These are phyloP conservation scores for Caretta caretta DNA, from an alignment of 2,113 vertebrate species.

Conservation along the genomic window DNA sequence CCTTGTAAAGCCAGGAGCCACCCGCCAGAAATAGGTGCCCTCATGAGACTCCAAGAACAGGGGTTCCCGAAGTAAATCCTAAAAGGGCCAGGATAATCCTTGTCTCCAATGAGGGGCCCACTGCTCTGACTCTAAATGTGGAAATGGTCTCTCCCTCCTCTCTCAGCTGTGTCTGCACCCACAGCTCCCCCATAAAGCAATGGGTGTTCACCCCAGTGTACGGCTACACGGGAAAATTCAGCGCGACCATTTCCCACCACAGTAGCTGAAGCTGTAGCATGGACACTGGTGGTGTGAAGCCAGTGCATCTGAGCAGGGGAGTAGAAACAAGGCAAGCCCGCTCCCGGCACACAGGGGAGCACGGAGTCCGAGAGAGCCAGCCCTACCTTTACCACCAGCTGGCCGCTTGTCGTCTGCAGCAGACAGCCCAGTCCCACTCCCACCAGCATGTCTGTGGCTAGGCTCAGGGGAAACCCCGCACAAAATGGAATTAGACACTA, in stretches of 20 bases:
- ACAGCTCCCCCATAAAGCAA: background rate
- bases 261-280: background rate
- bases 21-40: background rate
- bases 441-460: conserved; percentile 89
- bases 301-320: background rate
- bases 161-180: background rate
- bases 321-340: background rate
- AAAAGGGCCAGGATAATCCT: background rate
- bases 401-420: conserved; percentile 82
- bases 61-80: background rate
- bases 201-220: background rate
- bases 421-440: conserved; percentile 94
- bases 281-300: background rate
- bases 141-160: background rate
- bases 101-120: background rate
- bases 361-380: rapidly evolving
- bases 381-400: conserved; percentile 83
- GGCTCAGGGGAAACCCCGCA: conserved; percentile 56
- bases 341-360: rapidly evolving
- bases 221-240: background rate
- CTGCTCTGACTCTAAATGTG: background rate
- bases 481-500: rapidly evolving
- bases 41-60: background rate
- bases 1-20: background rate
- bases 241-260: background rate